Conservation (phyloP, 2,888 invertebrate species). For the Acanthopleura granulata region DNA sequence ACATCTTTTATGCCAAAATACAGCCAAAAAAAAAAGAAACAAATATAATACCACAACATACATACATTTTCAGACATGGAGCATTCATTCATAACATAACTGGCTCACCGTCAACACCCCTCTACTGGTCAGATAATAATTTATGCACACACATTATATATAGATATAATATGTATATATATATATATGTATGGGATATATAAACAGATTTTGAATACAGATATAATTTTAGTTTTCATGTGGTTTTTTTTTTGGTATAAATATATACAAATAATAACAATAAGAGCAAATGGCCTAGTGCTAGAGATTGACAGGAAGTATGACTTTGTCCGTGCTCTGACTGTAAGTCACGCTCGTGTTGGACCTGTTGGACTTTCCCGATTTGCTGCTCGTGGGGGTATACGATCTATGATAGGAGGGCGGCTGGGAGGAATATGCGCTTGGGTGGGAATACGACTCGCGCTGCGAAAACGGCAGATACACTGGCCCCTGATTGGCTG, state of each 20-base stretch:
- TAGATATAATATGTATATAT: background rate
- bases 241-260: background rate
- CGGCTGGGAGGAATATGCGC: conserved; percentile 53
- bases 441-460: conserved; percentile 27
- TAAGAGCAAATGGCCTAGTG: background rate
- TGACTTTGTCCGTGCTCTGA: conserved; percentile 61
- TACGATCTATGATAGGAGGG: conserved; percentile 61
- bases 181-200: background rate
- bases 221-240: too few relatives aligned
- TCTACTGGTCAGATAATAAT: background rate
- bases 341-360: conserved; percentile 59
- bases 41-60: too few relatives aligned
- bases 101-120: too few relatives aligned
- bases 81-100: too few relatives aligned
- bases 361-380: conserved; percentile 60
- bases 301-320: conserved; percentile 59
- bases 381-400: conserved; percentile 64
- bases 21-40: too few relatives aligned
- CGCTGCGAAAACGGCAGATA: conserved; percentile 31
- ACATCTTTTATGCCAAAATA: too few relatives aligned
- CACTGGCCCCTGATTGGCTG: conserved; percentile 33
- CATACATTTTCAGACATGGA: too few relatives aligned
- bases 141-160: background rate
- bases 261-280: background rate
- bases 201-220: background rate